Percentiles rank a stretch among this genome's conserved stretches.
Evolutionary conservation across 2,888 invertebrate genomes (phyloP).

Genomic region (Scotopteryx bipunctaria): DNA sequence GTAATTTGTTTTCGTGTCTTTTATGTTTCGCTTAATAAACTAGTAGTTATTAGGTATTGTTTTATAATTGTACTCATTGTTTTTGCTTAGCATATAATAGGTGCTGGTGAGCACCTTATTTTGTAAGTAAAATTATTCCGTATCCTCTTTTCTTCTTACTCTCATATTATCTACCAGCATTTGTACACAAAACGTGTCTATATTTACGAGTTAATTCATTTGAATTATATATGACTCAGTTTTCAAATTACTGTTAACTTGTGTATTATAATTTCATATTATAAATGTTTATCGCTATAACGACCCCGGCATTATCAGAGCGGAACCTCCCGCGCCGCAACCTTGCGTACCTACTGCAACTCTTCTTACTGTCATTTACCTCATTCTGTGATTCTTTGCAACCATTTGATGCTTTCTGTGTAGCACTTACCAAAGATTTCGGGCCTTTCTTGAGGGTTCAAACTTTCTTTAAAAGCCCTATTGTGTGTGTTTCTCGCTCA

Average conservation of each 20-base stretch:
- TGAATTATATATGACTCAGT: constrained; percentile 14
- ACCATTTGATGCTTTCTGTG: background rate
- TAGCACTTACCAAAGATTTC: background rate
- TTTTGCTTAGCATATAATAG: background rate
- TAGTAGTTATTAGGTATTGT: constrained; percentile 9
- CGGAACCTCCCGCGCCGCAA: constrained; percentile 49
- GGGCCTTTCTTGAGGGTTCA: background rate
- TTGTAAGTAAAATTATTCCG: background rate
- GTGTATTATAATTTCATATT: constrained; percentile 27
- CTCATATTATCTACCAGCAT: no score
- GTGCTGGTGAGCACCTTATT: background rate
- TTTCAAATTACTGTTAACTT: constrained; percentile 24
- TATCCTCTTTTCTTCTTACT: background rate
- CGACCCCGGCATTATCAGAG: constrained; percentile 57
- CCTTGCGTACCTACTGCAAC: constrained; percentile 42
- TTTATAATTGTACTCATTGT: constrained; percentile 7
- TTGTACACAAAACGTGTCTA: background rate
- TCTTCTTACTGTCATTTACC: constrained; percentile 29
- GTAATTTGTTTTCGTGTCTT: constrained; percentile 20
- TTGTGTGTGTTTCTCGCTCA: background rate
- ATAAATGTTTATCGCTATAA: constrained; percentile 41
- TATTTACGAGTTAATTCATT: constrained; percentile 9
- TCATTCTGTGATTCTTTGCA: constrained; percentile 20
- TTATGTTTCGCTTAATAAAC: constrained; percentile 19
- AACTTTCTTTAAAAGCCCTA: background rate